Percentiles rank a stretch among this genome's conserved stretches.
These are phyloP conservation scores for Drosophila kohkoa DNA, from an alignment of 1,140 invertebrate genomes.

Conservation along the genomic window DNA sequence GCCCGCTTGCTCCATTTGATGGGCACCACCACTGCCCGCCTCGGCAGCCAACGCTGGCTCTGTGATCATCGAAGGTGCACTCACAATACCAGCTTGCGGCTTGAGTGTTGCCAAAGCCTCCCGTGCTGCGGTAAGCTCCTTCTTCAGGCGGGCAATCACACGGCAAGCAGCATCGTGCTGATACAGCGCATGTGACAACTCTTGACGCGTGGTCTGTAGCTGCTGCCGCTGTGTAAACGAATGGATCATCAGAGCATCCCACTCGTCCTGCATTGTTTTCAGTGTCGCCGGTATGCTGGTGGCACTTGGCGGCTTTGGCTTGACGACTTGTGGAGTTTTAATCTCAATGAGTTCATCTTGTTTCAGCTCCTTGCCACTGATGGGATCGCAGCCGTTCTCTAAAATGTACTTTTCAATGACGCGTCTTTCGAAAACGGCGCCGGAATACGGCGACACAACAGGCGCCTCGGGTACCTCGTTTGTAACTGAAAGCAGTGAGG, in stretches of 20 bases:
- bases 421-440: conserved; percentile 97
- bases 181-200: conserved; percentile 96
- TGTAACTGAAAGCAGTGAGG: conserved; percentile 88
- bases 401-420: conserved; percentile 98
- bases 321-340: conserved; percentile 96
- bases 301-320: conserved; percentile 97
- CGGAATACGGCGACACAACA: conserved; percentile 97
- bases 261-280: conserved; percentile 99
- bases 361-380: conserved; percentile 95
- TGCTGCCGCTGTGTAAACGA: conserved; percentile 98
- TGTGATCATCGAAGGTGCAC: conserved; percentile 83
- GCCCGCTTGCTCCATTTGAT: conserved; percentile 94
- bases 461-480: conserved; percentile 98
- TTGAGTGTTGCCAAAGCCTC: conserved; percentile 99
- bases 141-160: conserved; percentile 98
- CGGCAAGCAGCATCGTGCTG: conserved; percentile 99
- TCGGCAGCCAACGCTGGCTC: conserved; percentile 90
- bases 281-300: conserved; percentile 99
- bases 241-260: conserved; percentile 99
- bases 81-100: conserved; percentile 93
- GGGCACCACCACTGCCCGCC: conserved; percentile 90
- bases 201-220: conserved; percentile 97
- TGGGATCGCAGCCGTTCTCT: conserved; percentile 98
- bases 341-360: conserved; percentile 96
- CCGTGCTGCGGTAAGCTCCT: conserved; percentile 98